Evolutionary conservation across 2,888 invertebrate species (phyloP), one percentile per base, ranked within the genome.

Genomic region (Scelioninae gen. 2): DNA sequence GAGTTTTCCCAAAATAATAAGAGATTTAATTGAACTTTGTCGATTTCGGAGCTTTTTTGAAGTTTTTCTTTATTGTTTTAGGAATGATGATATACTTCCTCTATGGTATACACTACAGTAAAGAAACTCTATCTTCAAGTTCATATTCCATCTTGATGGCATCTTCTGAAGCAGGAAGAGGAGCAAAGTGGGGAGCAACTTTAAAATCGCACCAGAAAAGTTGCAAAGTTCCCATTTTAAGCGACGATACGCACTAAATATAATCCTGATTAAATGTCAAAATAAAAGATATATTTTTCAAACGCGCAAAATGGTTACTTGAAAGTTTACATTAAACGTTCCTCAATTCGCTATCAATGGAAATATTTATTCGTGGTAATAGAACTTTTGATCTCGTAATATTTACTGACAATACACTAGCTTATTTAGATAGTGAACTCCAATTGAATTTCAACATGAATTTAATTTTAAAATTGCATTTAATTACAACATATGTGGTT

Each of bases 91-190:
- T 95, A 4, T 95, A 95, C 84, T 94, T 95, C 86, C 87, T 94
- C 0, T 95, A 95, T 84, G 95, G 95, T 2, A 94, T 95, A 71
- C 93, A 94, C 82, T 92, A 95, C 84, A 95, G 95, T 85, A 93
- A 93, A 84, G 91, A 94, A 78, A 92, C 93, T 33, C 91, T 90
- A 37, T 85, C 86, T 39, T 88, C 89, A 10, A 90, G 89, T 18
- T 87, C 89, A 0, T 91, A 92, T 81, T 90, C 91, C 1, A 90
- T 91, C 77, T 82, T 92, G 68, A 90, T 92, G 89, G 90, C 90
- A 2, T 89, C 90, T 0, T 89, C 90, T 0, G 90, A 91, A 79
- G 91, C 91, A 0, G 88, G 87, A 0, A 90, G 89, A 33, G 84
- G 83, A 0, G 82, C 84, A 46, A 89, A 88, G 80, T 91, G 90